Evolutionary conservation across 2,888 invertebrate genomes (phyloP).

Genomic region (Scaptomyza polygonia): DNA sequence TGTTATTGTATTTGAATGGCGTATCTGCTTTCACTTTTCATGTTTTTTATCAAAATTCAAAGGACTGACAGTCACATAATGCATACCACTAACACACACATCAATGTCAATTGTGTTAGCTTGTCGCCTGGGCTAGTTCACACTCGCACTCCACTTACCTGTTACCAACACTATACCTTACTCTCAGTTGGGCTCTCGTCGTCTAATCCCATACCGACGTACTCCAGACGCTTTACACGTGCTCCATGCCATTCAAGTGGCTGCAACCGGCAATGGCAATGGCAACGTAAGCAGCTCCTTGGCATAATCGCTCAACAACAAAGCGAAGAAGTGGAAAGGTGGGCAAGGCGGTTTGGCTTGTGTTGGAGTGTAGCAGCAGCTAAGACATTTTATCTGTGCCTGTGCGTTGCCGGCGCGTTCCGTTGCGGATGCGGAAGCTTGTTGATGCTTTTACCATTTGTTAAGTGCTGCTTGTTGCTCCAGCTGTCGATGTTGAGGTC

Average conservation of each 20-base stretch:
- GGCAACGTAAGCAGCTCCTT: constrained; percentile 64
- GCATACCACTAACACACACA: constrained; percentile 32
- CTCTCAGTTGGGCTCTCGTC: constrained; percentile 26
- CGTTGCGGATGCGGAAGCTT: constrained; percentile 79
- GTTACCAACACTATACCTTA: constrained; percentile 13
- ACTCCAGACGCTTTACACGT: constrained; percentile 78
- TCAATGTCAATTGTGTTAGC: constrained; percentile 37
- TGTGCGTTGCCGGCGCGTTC: constrained; percentile 68
- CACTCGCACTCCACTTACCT: constrained; percentile 55
- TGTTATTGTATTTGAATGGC: constrained; percentile 5
- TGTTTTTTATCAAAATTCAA: constrained; percentile 26
- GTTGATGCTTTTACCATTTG: constrained; percentile 80
- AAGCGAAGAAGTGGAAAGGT: constrained; percentile 14
- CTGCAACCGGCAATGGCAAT: constrained; percentile 51
- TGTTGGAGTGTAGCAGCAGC: constrained; percentile 31
- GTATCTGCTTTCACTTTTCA: constrained; percentile 14
- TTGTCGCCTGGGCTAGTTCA: constrained; percentile 63
- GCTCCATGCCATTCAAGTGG: constrained; percentile 73
- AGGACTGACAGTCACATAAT: constrained; percentile 31
- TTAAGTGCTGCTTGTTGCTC: constrained; percentile 81
- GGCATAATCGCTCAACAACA: constrained; percentile 75
- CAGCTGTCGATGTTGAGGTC: constrained; percentile 79
- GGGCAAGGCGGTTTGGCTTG: not conserved
- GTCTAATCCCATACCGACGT: constrained; percentile 75
- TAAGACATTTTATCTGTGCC: constrained; percentile 78